Base-by-base conservation (phyloP, 2,113 vertebrate genomes). In the Antechinus stuartii region DNA sequence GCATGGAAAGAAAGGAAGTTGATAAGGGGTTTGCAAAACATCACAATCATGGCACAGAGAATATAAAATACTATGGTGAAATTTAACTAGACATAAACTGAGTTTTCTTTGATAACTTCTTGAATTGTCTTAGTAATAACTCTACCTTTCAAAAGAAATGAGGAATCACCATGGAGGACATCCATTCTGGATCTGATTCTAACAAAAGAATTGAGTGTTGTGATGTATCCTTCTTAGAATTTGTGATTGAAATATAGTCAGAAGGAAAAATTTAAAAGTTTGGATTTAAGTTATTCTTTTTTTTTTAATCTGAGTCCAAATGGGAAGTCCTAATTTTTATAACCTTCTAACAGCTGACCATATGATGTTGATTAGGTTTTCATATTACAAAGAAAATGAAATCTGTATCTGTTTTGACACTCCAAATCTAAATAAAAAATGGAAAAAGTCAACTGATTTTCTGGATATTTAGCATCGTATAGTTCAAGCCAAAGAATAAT, bases 401-500 rank as follows among this genome's bases (percentile, higher is more conserved):
- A 90, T 19, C 50, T 49, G 50, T 26, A n/a, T 55, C 35, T 52
- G 55, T 30, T 47, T 92, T 6, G 14, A 54, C 55, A 92, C 47
- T 55, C 55, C 26, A 50, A 90, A 42, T 56, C 54, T n/a, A 76
- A 91, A 55, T 6, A 49, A 92, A 61, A 16, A 42, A 68, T 90
- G 90, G 76, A 90, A 54, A 47, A 95, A 26, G 27, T 14, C 9
- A 22, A 16, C 2, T 46, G 16, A 14, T 54, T 35, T 22, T 35
- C 50, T 2, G 3, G 54, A 42, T 68, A 50, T 90, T 93, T 90
- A 47, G 68, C 90, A 92, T 90, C 42, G 1, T 19, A 25, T 25
- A 35, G 84, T 92, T 94, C 23, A 49, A 46, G 27, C 94, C 54
- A 68, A 25, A n/a, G 91, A 94, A 5, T 56, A n/a, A 54, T 91